Base-by-base conservation (phyloP, 2,888 invertebrate species). In the Druceiella hillmani region DNA sequence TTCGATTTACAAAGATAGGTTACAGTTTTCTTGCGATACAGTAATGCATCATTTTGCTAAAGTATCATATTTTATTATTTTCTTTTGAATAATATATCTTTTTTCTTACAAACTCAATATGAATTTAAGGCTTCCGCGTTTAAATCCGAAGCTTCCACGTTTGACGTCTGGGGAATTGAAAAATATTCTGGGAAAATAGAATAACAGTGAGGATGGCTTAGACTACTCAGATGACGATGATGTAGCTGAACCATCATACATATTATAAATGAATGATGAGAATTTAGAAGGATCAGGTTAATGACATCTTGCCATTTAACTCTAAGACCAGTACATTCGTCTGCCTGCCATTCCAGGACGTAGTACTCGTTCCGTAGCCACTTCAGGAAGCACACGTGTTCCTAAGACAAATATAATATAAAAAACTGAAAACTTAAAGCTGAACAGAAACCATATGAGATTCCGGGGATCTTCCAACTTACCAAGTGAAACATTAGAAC, bases 361-460 rank as follows among this genome's bases (percentile, higher is more conserved):
- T 15, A 31, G 34, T 24, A 24, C 36, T 14, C 32, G 36, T 36
- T 33, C 36, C 9, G 13, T 30, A 28, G 33, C 32, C 28, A 37
- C 11, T 17, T 40, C 39, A 35, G n/a, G n/a, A n/a, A n/a, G n/a
- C n/a, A n/a, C n/a, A n/a, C n/a, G n/a, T n/a, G 37, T 38, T 32
- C 41, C 28, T 16, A 45, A 40, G 34, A 15, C 34, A 29, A 45
- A 45, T 44, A 10, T 16, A 25, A 44, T 45, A 33, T 46, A 41
- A 41, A 44, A 46, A 43, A 45, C 35, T 17, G 43, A 45, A 44
- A 40, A 36, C 27, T 37, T 44, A 37, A n/a, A n/a, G n/a, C n/a
- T n/a, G n/a, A n/a, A n/a, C n/a, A n/a, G n/a, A 33, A 36, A 47
- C 5, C 44, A 45, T 17, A 6, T 41, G 10, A 35, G 35, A 22